Evolutionary conservation across 2,797 vertebrate species (phyloP).

Genomic region (Brachyrhaphis roseni): DNA sequence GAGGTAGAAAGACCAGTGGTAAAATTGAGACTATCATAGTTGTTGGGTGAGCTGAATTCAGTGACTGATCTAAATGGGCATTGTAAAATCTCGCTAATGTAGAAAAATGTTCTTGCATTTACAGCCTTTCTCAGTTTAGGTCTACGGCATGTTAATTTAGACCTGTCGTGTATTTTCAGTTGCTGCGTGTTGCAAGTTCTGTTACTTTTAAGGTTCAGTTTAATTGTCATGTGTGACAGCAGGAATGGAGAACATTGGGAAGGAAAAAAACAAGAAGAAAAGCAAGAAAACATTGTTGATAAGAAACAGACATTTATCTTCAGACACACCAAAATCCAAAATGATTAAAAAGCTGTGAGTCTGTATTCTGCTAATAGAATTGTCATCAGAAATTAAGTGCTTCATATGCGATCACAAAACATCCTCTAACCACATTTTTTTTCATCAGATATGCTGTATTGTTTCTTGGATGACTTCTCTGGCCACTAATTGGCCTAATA

Average conservation of each 20-base stretch:
- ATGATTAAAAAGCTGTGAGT: conserved; percentile 43
- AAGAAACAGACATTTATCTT: conserved; percentile 56
- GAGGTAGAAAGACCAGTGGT: conserved; percentile 1
- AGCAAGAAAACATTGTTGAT: conserved; percentile 31
- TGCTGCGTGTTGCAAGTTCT: background rate
- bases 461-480: conserved; percentile 52
- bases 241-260: background rate
- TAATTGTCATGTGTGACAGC: conserved; percentile 8
- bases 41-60: background rate
- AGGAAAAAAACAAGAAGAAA: background rate
- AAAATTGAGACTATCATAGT: background rate
- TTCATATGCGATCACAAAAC: conserved; percentile 47
- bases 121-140: background rate
- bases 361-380: conserved; percentile 67
- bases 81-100: background rate
- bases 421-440: conserved; percentile 36
- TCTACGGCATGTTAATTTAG: background rate
- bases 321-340: conserved; percentile 41
- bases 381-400: conserved; percentile 70
- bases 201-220: conserved; percentile 14
- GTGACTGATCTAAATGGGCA: background rate
- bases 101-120: background rate
- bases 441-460: conserved; percentile 39
- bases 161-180: background rate
- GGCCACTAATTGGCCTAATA: conserved; percentile 72